Percentiles rank a stretch among this genome's conserved stretches.
phyloP scores from a whole-genome alignment of 2,888 invertebrate species.

The Ormyrus thymus region DNA sequence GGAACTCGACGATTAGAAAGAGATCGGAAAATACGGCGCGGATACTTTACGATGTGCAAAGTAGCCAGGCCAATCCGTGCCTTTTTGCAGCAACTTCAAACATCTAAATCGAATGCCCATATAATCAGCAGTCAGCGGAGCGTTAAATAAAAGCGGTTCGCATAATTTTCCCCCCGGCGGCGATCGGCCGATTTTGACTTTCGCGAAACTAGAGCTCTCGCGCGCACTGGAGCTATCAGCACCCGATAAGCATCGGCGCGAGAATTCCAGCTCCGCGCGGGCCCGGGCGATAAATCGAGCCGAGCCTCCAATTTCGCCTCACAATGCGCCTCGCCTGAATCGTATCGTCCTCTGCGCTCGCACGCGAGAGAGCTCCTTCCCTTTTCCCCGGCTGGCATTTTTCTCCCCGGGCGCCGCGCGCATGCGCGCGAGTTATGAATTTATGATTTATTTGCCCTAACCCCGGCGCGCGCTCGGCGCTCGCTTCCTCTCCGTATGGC shows the following conservation, averaged over 20 bases:
- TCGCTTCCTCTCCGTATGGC: background rate
- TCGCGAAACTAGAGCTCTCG: background rate
- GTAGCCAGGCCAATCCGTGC: too few species aligned
- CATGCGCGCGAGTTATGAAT: slow-evolving; percentile 64
- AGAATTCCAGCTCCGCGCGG: background rate
- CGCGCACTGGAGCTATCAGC: background rate
- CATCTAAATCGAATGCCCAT: too few species aligned
- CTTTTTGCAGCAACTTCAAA: too few species aligned
- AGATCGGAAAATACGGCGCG: too few species aligned
- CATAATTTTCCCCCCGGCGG: too few species aligned
- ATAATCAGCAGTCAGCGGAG: too few species aligned
- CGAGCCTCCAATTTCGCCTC: slow-evolving; percentile 12
- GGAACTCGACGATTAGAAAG: too few species aligned
- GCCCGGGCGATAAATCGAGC: background rate
- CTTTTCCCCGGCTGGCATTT: slow-evolving; percentile 25
- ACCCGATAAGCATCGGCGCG: background rate
- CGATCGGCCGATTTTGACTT: too few species aligned
- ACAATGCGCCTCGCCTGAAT: background rate
- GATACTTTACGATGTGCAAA: too few species aligned
- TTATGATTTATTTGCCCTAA: slow-evolving; percentile 69
- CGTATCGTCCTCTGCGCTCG: background rate
- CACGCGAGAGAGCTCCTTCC: background rate
- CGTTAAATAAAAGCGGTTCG: too few species aligned
- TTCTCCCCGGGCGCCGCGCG: slow-evolving; percentile 41
- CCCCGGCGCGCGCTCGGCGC: slow-evolving; percentile 33